These are phyloP conservation scores for Liparis tanakae DNA, from an alignment of 2,797 vertebrate species.

Conservation along the genomic window DNA sequence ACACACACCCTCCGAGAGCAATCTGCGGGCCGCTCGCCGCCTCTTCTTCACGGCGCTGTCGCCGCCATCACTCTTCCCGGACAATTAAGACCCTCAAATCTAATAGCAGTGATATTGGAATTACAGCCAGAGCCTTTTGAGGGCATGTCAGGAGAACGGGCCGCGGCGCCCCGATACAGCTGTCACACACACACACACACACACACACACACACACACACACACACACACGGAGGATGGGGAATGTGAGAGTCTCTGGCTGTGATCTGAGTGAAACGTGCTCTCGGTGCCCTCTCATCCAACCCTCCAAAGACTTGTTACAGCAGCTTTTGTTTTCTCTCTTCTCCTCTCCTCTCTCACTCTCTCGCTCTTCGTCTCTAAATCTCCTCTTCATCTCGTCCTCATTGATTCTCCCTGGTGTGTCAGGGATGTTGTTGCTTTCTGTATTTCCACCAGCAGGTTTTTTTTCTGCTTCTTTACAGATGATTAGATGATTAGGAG, in stretches of 20 bases:
- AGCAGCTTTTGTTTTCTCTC: constrained; percentile 80
- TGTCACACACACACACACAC: constrained; percentile 53
- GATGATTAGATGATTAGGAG: constrained; percentile 54
- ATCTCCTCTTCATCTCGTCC: constrained; percentile 78
- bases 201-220: constrained; percentile 31
- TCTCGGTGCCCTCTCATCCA: constrained; percentile 78
- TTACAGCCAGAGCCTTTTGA: constrained; percentile 79
- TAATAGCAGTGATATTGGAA: constrained; percentile 85
- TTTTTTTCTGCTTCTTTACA: constrained; percentile 23
- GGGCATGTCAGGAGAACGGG: constrained; percentile 67
- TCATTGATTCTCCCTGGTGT: constrained; percentile 80
- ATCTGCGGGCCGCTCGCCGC: constrained; percentile 58
- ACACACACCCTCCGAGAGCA: constrained; percentile 68
- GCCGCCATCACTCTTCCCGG: constrained; percentile 84
- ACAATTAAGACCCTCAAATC: constrained; percentile 86
- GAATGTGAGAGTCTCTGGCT: constrained; percentile 75
- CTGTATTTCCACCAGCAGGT: constrained; percentile 62
- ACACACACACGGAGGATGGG: constrained; percentile 56
- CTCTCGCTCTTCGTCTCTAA: constrained; percentile 73
- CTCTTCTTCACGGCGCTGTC: constrained; percentile 70
- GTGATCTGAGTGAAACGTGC: constrained; percentile 78
- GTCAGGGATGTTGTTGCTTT: constrained; percentile 71
- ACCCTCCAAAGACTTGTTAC: constrained; percentile 81
- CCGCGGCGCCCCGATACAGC: constrained; percentile 75
- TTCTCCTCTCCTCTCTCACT: constrained; percentile 63